phyloP scores from a whole-genome alignment of 1,140 invertebrate species.

The Hetaerina americana region DNA sequence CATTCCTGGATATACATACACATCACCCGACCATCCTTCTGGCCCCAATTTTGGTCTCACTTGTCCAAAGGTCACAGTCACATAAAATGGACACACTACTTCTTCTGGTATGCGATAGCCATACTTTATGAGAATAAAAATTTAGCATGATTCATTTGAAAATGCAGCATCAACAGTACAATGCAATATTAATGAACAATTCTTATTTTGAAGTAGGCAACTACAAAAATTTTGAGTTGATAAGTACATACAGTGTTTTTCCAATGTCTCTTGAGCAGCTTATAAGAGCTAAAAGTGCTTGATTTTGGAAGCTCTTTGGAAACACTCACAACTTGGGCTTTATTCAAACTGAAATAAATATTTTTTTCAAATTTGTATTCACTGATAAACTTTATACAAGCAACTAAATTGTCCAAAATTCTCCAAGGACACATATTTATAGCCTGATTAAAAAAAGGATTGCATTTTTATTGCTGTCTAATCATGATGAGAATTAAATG shows the following conservation, averaged over 20 bases:
- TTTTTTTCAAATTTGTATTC: too few species aligned
- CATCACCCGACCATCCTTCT: conserved; percentile 22
- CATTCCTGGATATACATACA: conserved; percentile 29
- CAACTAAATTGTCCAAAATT: too few species aligned
- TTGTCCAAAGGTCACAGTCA: conserved; percentile 24
- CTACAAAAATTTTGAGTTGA: neutral
- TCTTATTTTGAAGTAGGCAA: neutral
- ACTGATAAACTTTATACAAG: too few species aligned
- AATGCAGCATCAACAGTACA: too few species aligned
- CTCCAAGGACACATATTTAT: too few species aligned
- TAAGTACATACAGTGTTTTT: conserved; percentile 37
- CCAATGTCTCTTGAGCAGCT: conserved; percentile 35
- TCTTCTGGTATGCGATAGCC: conserved; percentile 33
- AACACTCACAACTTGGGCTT: conserved; percentile 26
- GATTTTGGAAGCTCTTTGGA: conserved; percentile 23
- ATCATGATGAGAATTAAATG: too few species aligned
- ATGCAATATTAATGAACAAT: too few species aligned
- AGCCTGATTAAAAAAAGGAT: too few species aligned
- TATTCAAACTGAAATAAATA: conserved; percentile 32
- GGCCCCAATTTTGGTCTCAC: conserved; percentile 14
- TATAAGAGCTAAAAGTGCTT: conserved; percentile 29
- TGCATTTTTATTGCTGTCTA: too few species aligned
- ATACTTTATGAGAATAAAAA: too few species aligned
- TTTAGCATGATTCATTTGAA: too few species aligned
- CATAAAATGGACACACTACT: conserved; percentile 24